Conservation (phyloP, 1,140 invertebrate genomes). For the Caenorhabditis latens region DNA sequence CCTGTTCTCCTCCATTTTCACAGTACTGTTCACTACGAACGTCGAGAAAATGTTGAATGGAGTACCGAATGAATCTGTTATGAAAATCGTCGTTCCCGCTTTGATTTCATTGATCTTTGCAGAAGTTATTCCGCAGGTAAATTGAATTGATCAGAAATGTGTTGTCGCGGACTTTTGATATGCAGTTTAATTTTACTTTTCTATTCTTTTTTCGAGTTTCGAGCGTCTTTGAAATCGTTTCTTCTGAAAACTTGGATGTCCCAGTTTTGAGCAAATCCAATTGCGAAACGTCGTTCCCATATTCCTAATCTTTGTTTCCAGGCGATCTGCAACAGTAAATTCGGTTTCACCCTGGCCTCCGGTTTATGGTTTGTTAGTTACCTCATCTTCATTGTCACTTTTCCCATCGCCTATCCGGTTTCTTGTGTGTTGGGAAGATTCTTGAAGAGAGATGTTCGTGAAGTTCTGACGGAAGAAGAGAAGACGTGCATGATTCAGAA, state of each 20-base stretch:
- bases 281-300: no score
- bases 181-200: no score
- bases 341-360: constrained; percentile 19
- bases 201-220: no score
- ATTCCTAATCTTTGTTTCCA: constrained; percentile 2
- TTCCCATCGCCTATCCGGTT: constrained; percentile 44
- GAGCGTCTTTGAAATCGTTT: no score
- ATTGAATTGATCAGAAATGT: no score
- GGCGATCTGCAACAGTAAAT: constrained; percentile 18
- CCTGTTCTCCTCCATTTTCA: constrained; percentile 19
- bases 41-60: constrained; percentile 31
- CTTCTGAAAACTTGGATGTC: no score
- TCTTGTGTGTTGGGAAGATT: background rate
- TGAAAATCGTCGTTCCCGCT: constrained; percentile 9
- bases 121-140: constrained; percentile 1
- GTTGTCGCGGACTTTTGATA: no score
- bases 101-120: constrained; percentile 21
- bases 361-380: constrained; percentile 11
- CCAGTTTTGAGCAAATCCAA: no score
- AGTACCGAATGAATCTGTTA: background rate
- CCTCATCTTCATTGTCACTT: constrained; percentile 34
- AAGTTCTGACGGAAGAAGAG: constrained; percentile 40
- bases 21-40: constrained; percentile 12
- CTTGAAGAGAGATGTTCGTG: constrained; percentile 29
- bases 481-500: constrained; percentile 11